Base-by-base conservation (phyloP, 2,797 vertebrate species). In the Squalus acanthias region DNA sequence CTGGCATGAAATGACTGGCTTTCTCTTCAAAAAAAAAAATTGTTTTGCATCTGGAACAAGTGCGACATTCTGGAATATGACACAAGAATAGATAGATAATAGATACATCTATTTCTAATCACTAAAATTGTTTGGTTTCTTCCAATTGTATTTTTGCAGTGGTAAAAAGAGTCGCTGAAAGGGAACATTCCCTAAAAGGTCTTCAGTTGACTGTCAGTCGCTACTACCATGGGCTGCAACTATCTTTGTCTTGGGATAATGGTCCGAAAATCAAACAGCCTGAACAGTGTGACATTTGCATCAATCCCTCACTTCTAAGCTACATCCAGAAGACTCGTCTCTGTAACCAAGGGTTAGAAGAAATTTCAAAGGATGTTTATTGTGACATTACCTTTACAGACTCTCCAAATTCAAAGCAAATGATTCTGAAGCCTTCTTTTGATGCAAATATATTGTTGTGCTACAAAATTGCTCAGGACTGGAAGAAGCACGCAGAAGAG, bases 201-300 rank as follows among this genome's bases (percentile, higher is more conserved):
- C 39, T 96, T 76, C 88, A 96, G 12, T 96, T 97, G 50, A 96
- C 96, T 7, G 94, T 96, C 26, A 91, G 33, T 7, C 97, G 97
- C 1, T 97, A 97, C 96, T 97, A 97, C 96, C 96, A 96, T 57
- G 96, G 70, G 95, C 96, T 97, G 5, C 97, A 97, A 95, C 97
- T 96, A 93, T 96, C 79, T 96, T 96, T 97, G 96, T 97, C 96
- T 4, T 97, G 97, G 94, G 53, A 96, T 96, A 96, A 50, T 1
- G 70, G 95, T 95, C 39, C 46, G 9, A 96, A 87, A n/a, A 89
- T 97, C 24, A 96, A 96, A 50, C 24, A 74, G 29, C 39, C 95
- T 97, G 39, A 39, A 39, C 39, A 39, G 39, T 39, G 39, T 39
- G 39, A 39, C 39, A 39, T 39, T 39, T 39, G 39, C 39, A 39